Evolutionary conservation across 35 echinoderm and acorn worm species (phyloP).

Genomic region (Ophioderma brevispina): DNA sequence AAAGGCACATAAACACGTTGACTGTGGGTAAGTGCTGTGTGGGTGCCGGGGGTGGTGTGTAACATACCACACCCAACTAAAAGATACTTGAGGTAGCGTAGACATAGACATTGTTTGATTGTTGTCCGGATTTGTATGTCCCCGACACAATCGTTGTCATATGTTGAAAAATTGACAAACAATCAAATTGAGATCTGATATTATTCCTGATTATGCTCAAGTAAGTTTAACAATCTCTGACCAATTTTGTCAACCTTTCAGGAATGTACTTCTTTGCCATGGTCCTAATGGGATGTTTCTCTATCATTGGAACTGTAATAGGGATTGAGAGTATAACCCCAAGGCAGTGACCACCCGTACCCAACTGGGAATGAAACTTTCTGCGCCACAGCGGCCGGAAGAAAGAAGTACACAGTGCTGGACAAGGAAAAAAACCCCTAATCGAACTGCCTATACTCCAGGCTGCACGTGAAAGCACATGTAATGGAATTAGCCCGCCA

Average conservation of each 20-base stretch:
- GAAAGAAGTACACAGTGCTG: not conserved
- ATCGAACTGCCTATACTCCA: not conserved
- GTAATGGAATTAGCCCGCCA: not conserved
- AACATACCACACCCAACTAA: too few relatives aligned
- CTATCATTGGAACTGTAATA: not conserved
- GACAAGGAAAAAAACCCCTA: not conserved
- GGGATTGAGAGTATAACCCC: not conserved
- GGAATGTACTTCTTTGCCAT: not conserved
- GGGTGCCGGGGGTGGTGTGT: too few relatives aligned
- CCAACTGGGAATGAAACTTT: not conserved
- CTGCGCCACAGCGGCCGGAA: not conserved
- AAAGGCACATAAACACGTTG: too few relatives aligned
- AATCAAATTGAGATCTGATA: too few relatives aligned
- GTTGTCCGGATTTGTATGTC: too few relatives aligned
- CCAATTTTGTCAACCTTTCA: not conserved
- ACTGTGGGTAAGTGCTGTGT: too few relatives aligned
- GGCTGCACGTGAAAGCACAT: not conserved
- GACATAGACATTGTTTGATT: too few relatives aligned
- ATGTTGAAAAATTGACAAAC: too few relatives aligned
- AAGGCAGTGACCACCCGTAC: not conserved
- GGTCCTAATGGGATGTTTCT: not conserved
- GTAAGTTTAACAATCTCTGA: too few relatives aligned
- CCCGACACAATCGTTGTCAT: too few relatives aligned
- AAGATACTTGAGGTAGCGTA: too few relatives aligned
- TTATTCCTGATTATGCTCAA: too few relatives aligned